Conservation (phyloP, 2,113 vertebrate species). For the Amazona guildingii region DNA sequence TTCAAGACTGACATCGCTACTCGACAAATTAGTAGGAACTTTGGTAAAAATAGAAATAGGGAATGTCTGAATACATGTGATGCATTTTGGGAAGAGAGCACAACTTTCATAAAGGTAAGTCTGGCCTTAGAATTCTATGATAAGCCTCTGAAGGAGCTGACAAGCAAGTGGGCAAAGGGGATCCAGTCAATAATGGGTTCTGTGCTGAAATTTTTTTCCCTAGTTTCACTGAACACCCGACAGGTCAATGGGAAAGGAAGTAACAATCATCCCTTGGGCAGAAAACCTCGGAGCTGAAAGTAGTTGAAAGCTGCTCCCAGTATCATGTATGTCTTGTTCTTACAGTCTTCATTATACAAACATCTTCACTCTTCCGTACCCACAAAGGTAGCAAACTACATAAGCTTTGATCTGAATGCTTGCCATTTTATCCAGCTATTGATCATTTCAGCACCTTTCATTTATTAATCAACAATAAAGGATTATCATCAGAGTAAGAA, state of each 20-base stretch:
- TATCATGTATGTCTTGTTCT: background rate
- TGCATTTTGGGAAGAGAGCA: background rate
- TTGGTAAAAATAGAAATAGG: background rate
- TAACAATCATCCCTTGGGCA: background rate
- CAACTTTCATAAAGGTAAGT: background rate
- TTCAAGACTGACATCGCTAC: background rate
- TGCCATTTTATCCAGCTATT: background rate
- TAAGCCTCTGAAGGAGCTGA: background rate
- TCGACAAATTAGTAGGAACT: background rate
- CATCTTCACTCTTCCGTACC: background rate
- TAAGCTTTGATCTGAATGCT: background rate
- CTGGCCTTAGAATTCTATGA: background rate
- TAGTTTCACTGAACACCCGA: background rate
- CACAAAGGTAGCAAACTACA: background rate
- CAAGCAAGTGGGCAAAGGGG: background rate
- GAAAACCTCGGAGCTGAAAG: background rate
- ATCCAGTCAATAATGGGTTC: rapidly evolving
- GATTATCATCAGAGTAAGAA: background rate
- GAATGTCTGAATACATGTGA: background rate
- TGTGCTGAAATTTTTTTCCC: background rate
- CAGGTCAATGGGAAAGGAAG: background rate
- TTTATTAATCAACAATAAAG: background rate
- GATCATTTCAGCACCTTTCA: background rate
- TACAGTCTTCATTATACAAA: background rate
- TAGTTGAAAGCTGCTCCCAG: background rate